A percentile compares a stretch with the other conserved stretches of the same genome.
Evolutionary conservation across 53 echinoderm and acorn worm species (phyloP).

Genomic region (Crossaster papposus): DNA sequence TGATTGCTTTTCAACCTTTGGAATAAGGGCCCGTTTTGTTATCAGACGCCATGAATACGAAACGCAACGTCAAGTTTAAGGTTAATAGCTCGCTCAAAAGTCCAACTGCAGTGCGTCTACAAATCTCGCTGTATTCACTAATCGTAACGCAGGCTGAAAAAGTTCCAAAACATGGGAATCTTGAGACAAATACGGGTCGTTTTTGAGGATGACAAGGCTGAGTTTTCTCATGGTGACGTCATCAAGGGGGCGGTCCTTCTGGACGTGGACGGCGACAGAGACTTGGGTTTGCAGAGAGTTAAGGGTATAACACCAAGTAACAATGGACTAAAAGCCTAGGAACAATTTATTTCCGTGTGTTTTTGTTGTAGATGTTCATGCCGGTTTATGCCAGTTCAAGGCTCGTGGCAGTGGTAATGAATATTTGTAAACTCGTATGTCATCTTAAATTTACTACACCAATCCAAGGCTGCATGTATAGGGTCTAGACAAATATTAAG

Average conservation of each 20-base stretch:
- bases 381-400: too few species aligned
- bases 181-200: slow-evolving; percentile 11
- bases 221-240: slow-evolving; percentile 31
- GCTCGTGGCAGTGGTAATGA: neutral
- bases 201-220: neutral
- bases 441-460: too few species aligned
- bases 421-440: too few species aligned
- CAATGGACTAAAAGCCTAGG: too few species aligned
- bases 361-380: too few species aligned
- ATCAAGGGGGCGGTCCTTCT: slow-evolving; percentile 12
- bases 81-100: too few species aligned
- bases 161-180: neutral
- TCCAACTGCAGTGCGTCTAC: neutral
- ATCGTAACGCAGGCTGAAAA: neutral
- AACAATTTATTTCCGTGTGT: too few species aligned
- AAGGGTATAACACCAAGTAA: neutral
- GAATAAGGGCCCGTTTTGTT: neutral
- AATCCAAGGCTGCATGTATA: too few species aligned
- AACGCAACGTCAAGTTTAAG: neutral
- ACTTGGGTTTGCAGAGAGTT: neutral
- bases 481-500: too few species aligned
- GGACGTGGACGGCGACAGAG: neutral
- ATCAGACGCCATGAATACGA: neutral
- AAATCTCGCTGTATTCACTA: neutral
- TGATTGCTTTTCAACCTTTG: neutral